Evolutionary conservation across 2,797 vertebrate genomes (phyloP).

Genomic region (Peromyscus aztecus): DNA sequence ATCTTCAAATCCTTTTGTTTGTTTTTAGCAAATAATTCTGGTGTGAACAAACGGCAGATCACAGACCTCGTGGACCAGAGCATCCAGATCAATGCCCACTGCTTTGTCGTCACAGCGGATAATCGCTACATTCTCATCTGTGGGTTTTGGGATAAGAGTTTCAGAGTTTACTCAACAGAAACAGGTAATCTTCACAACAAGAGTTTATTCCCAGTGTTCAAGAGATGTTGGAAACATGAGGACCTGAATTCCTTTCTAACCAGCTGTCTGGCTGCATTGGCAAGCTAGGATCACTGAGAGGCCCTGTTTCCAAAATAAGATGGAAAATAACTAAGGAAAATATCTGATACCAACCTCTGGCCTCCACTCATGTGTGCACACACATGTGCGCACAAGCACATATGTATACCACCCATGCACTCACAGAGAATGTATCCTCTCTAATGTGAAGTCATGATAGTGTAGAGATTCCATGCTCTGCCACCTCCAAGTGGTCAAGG

Average conservation of each 20-base stretch:
- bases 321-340: background rate
- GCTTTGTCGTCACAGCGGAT: constrained; percentile 99
- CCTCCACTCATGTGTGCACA: background rate
- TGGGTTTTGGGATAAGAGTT: constrained; percentile 99
- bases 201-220: background rate
- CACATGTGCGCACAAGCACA: background rate
- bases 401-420: background rate
- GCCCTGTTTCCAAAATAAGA: background rate
- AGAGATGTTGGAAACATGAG: background rate
- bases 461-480: background rate
- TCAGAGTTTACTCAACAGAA: constrained; percentile 98
- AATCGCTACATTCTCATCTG: constrained; percentile 99
- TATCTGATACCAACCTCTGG: background rate
- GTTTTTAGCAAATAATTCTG: constrained; percentile 94
- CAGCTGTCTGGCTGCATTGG: background rate
- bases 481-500: background rate
- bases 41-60: constrained; percentile 98
- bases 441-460: background rate
- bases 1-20: constrained; percentile 81
- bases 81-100: constrained; percentile 99
- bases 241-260: too few species aligned
- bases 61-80: constrained; percentile 99
- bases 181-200: constrained; percentile 91
- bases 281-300: background rate
- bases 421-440: background rate